Percentiles rank a stretch among this genome's conserved stretches.
Conservation (phyloP, 2,888 invertebrate genomes). For the Volucella inflata region DNA sequence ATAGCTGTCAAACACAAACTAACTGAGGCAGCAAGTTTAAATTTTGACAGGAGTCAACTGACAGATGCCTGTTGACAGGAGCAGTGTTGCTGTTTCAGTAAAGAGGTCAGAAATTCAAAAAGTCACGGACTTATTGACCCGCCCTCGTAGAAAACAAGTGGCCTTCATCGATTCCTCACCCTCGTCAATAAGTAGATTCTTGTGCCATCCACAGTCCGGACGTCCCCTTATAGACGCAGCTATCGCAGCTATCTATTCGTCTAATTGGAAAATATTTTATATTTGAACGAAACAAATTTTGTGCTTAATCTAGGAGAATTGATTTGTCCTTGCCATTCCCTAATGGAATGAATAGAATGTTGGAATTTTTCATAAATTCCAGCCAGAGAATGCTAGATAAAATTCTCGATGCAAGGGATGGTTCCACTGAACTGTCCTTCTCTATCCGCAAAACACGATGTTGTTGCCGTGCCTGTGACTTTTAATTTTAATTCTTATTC, state of each 20-base stretch:
- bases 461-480: constrained; percentile 20
- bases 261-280: constrained; percentile 4
- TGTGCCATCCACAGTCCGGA: background rate
- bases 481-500: constrained; percentile 33
- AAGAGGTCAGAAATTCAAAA: no score
- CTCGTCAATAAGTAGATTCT: background rate
- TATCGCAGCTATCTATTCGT: background rate
- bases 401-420: background rate
- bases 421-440: no score
- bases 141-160: background rate
- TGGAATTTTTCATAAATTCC: constrained; percentile 9
- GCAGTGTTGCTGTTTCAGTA: no score
- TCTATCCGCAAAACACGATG: background rate
- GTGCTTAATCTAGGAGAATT: background rate
- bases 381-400: background rate
- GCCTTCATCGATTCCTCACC: background rate
- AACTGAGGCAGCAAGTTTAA: no score
- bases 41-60: no score
- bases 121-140: no score
- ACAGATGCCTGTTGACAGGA: no score
- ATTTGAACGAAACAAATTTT: background rate
- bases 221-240: background rate
- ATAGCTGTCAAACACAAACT: no score
- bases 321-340: background rate
- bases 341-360: no score